These are phyloP conservation scores for Spondyliosoma cantharus DNA, from an alignment of 2,797 vertebrate genomes.

Conservation along the genomic window DNA sequence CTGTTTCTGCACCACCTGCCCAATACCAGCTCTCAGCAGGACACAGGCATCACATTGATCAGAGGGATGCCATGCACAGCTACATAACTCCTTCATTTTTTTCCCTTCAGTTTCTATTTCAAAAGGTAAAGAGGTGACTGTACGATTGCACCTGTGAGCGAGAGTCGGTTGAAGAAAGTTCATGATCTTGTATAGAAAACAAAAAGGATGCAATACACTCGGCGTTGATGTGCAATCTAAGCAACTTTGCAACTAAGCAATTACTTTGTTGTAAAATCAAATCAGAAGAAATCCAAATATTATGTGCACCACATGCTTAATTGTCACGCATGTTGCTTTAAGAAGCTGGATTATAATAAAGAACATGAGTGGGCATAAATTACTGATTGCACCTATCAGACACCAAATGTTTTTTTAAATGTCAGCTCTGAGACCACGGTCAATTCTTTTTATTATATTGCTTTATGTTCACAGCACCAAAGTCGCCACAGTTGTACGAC, in stretches of 20 bases:
- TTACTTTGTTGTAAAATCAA: constrained; percentile 13
- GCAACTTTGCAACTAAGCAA: constrained; percentile 7
- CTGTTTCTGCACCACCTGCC: constrained; percentile 41
- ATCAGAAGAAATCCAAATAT: constrained; percentile 47
- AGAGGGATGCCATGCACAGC: constrained; percentile 48
- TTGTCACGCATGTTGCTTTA: constrained; percentile 64
- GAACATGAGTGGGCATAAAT: constrained; percentile 54
- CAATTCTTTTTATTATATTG: constrained; percentile 45
- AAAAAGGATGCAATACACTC: not conserved
- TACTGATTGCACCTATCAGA: constrained; percentile 60
- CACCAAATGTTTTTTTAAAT: constrained; percentile 57
- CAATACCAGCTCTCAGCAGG: constrained; percentile 53
- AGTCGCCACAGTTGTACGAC: constrained; percentile 62
- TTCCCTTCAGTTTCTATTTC: constrained; percentile 8
- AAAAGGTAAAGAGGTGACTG: constrained; percentile 15
- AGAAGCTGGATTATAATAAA: constrained; percentile 64
- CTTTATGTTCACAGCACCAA: constrained; percentile 58
- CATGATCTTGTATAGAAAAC: constrained; percentile 15
- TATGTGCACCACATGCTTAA: constrained; percentile 39
- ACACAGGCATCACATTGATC: constrained; percentile 54
- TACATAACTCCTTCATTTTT: constrained; percentile 38
- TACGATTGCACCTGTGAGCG: constrained; percentile 17
- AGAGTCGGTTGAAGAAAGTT: constrained; percentile 36
- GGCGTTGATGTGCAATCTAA: not conserved
- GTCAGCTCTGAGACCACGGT: constrained; percentile 43